A percentile compares a stretch with the other conserved stretches of the same genome.
Conservation (phyloP, 1,140 invertebrate species). For the Maniola jurtina region DNA sequence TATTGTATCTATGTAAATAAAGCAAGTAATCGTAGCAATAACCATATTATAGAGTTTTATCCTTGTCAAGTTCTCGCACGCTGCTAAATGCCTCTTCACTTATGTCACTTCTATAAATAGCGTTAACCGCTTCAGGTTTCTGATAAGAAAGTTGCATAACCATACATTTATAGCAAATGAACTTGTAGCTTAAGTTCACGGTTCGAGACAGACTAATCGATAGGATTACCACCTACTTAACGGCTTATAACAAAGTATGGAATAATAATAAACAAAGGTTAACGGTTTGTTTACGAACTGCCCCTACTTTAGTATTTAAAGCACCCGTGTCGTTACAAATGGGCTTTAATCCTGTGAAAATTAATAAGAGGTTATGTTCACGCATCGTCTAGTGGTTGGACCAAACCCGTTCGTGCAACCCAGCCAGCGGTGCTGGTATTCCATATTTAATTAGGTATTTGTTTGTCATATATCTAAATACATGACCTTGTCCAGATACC, state of each 20-base stretch:
- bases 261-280: neutral
- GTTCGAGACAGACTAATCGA: neutral
- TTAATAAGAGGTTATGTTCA: too few species aligned
- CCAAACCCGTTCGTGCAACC: too few species aligned
- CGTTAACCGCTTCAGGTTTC: conserved; percentile 20
- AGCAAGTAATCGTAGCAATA: neutral
- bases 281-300: neutral
- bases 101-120: conserved; percentile 39
- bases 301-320: too few species aligned
- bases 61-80: conserved; percentile 17
- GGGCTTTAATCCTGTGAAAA: too few species aligned
- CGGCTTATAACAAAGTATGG: neutral
- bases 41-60: conserved; percentile 11
- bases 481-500: too few species aligned
- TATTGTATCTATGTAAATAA: too few species aligned
- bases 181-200: conserved; percentile 19
- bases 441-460: too few species aligned
- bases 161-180: conserved; percentile 23
- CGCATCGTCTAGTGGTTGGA: too few species aligned
- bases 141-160: conserved; percentile 33
- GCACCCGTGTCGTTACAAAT: too few species aligned
- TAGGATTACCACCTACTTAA: neutral
- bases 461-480: too few species aligned
- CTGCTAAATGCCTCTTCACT: conserved; percentile 24
- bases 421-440: too few species aligned